Conservation (phyloP, 1,140 invertebrate species). For the Carposina sasakii region DNA sequence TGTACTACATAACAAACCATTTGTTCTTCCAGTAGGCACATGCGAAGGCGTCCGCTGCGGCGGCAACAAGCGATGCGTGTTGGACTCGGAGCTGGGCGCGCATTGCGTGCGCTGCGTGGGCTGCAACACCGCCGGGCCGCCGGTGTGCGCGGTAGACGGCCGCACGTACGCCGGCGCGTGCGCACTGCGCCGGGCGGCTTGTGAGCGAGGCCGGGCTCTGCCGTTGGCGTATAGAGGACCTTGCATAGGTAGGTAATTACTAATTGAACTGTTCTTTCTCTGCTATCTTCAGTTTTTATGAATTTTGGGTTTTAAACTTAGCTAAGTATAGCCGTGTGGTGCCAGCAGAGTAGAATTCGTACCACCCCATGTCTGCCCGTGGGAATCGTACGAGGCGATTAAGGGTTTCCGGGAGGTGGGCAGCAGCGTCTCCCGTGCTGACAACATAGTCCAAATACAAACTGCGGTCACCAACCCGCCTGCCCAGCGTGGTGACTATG, state of each 20-base stretch:
- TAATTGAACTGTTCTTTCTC: neutral
- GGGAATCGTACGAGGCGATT: too few relatives aligned
- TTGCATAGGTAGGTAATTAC: conserved; percentile 72
- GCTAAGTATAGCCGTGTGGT: too few relatives aligned
- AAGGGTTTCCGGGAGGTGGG: too few relatives aligned
- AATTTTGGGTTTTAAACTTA: too few relatives aligned
- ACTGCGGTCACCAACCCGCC: too few relatives aligned
- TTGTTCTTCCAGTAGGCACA: conserved; percentile 73
- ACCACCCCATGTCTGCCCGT: too few relatives aligned
- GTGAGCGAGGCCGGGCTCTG: conserved; percentile 85
- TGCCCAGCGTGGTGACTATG: too few relatives aligned
- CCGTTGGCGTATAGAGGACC: conserved; percentile 89
- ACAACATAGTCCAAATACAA: too few relatives aligned
- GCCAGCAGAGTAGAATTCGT: too few relatives aligned
- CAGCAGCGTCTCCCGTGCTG: too few relatives aligned
- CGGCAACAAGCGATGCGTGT: conserved; percentile 85
- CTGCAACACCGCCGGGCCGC: conserved; percentile 76
- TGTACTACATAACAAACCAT: too few relatives aligned
- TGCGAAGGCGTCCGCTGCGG: conserved; percentile 86
- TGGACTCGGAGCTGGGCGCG: conserved; percentile 88
- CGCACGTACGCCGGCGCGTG: conserved; percentile 90
- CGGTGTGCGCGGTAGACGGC: conserved; percentile 90
- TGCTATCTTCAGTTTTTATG: too few relatives aligned
- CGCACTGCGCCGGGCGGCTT: conserved; percentile 87
- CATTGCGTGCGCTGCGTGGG: conserved; percentile 87